Conservation (phyloP, 2,888 invertebrate species). For the Macaria notata region DNA sequence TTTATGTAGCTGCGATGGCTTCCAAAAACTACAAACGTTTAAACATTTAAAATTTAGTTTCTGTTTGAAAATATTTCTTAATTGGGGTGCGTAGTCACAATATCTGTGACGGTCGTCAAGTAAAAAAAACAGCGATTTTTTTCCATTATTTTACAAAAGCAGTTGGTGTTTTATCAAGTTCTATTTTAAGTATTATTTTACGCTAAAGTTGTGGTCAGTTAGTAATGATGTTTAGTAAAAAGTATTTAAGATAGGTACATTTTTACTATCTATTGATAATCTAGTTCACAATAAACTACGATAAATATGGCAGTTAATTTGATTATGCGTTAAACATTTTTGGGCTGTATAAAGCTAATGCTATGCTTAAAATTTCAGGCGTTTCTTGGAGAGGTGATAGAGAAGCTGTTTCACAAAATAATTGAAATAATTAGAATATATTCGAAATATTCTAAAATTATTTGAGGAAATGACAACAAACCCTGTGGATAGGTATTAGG, state of each 20-base stretch:
- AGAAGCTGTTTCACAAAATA: no score
- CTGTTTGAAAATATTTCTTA: not conserved
- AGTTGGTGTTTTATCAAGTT: conserved; percentile 27
- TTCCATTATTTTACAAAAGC: conserved; percentile 14
- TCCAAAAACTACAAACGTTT: no score
- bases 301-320: conserved; percentile 24
- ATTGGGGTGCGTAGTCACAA: conserved; percentile 14
- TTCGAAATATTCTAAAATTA: conserved; percentile 20
- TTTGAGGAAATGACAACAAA: conserved; percentile 68
- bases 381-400: not conserved
- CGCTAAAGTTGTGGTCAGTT: conserved; percentile 7
- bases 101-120: conserved; percentile 4
- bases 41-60: no score
- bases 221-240: conserved; percentile 20
- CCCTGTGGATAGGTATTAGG: conserved; percentile 63
- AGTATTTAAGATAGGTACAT: conserved; percentile 13
- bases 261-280: conserved; percentile 19
- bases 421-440: not conserved
- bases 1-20: not conserved
- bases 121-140: not conserved
- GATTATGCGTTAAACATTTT: conserved; percentile 26
- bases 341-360: conserved; percentile 5
- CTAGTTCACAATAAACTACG: conserved; percentile 20
- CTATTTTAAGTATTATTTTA: conserved; percentile 21
- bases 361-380: conserved; percentile 5